Conservation (phyloP, 2,797 vertebrate genomes). For the Yasuhikotakia modesta region DNA sequence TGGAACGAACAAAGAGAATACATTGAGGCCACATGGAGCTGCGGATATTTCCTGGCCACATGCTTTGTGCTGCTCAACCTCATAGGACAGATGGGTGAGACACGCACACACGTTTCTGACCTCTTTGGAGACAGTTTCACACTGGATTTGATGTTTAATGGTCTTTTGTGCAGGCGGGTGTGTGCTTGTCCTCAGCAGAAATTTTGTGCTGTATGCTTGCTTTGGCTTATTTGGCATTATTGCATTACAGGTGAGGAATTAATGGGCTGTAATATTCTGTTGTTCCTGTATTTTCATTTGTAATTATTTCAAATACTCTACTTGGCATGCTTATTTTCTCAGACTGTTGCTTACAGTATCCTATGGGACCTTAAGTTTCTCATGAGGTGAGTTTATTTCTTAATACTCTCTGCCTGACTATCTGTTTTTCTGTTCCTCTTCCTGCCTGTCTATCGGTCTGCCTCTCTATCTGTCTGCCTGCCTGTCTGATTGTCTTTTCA, state of each 20-base stretch:
- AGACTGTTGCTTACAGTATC: slow-evolving; percentile 99
- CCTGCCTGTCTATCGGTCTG: no score
- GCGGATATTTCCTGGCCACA: slow-evolving; percentile 92
- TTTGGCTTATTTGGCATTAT: slow-evolving; percentile 97
- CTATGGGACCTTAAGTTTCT: slow-evolving; percentile 98
- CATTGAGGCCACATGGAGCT: slow-evolving; percentile 93
- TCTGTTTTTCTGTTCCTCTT: no score
- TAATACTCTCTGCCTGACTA: no score
- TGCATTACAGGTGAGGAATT: slow-evolving; percentile 88
- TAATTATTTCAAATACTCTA: neutral
- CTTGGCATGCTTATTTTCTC: slow-evolving; percentile 46
- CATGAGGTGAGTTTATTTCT: slow-evolving; percentile 86
- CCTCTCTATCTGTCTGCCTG: no score
- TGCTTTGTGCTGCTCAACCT: slow-evolving; percentile 95
- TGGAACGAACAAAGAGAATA: slow-evolving; percentile 97
- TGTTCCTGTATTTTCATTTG: neutral
- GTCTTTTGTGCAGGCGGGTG: slow-evolving; percentile 83
- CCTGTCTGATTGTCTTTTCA: no score
- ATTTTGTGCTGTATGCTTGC: slow-evolving; percentile 97
- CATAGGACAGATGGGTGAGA: slow-evolving; percentile 93
- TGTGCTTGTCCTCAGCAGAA: slow-evolving; percentile 95
- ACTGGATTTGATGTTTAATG: neutral
- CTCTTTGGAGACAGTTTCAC: no score
- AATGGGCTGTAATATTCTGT: slow-evolving; percentile 36
- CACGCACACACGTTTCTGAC: slow-evolving; percentile 8